These are phyloP conservation scores for Astropecten irregularis DNA, from an alignment of 53 echinoderm and acorn worm genomes.

Conservation along the genomic window DNA sequence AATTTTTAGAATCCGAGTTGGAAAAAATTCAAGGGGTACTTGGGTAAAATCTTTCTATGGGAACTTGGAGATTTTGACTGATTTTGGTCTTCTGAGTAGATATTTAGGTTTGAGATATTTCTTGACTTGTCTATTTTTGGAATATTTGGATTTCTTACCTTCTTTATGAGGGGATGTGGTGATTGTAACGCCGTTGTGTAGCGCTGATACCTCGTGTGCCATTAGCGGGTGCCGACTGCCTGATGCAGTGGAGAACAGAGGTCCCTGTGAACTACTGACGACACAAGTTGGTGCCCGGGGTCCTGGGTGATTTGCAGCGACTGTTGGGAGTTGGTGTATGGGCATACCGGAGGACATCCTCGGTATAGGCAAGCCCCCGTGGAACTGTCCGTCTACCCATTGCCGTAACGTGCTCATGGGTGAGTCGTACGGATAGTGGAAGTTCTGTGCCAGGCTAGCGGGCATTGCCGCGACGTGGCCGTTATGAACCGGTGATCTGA, in stretches of 20 bases:
- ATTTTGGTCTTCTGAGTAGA: too few relatives aligned
- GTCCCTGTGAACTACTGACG: constrained; percentile 72
- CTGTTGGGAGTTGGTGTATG: constrained; percentile 57
- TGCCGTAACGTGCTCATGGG: constrained; percentile 76
- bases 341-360: constrained; percentile 63
- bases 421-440: constrained; percentile 72
- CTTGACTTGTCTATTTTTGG: neutral
- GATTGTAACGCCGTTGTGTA: constrained; percentile 19
- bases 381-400: constrained; percentile 89
- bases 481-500: constrained; percentile 27
- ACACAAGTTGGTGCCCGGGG: constrained; percentile 75
- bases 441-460: constrained; percentile 34
- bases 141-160: neutral
- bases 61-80: too few relatives aligned
- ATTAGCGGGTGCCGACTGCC: constrained; percentile 54
- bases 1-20: too few relatives aligned
- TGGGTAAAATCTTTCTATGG: neutral
- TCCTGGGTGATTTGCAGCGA: constrained; percentile 38
- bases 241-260: constrained; percentile 71
- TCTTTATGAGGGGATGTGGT: constrained; percentile 33
- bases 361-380: constrained; percentile 65
- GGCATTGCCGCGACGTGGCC: constrained; percentile 36
- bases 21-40: neutral
- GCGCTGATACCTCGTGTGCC: constrained; percentile 24
- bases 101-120: neutral